These are phyloP conservation scores for Carapus acus DNA, from an alignment of 2,797 vertebrate species.

Conservation along the genomic window DNA sequence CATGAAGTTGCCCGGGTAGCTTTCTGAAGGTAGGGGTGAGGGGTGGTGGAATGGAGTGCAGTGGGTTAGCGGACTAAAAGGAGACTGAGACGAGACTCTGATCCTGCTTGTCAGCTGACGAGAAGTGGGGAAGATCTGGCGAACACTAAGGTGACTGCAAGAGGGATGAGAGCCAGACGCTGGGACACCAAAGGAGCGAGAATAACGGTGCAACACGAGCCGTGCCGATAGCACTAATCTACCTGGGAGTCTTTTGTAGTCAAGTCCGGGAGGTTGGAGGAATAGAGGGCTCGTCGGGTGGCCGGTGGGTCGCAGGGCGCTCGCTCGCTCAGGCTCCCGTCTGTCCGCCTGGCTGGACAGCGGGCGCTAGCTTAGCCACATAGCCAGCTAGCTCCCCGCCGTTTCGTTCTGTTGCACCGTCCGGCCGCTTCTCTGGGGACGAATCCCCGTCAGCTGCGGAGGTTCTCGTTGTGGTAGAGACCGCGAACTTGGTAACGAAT, in stretches of 20 bases:
- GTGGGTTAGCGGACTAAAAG: too few relatives aligned
- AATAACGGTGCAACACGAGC: too few relatives aligned
- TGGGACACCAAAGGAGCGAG: too few relatives aligned
- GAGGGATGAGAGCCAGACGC: too few relatives aligned
- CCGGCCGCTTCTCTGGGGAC: slow-evolving; percentile 52
- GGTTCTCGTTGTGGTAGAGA: slow-evolving; percentile 3
- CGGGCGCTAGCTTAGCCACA: slow-evolving; percentile 59
- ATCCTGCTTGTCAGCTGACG: slow-evolving; percentile 36
- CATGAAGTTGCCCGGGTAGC: slow-evolving; percentile 10
- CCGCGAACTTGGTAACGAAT: not conserved
- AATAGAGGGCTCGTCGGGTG: slow-evolving; percentile 44
- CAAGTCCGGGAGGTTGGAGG: slow-evolving; percentile 53
- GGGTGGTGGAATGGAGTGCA: too few relatives aligned
- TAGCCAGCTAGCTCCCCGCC: slow-evolving; percentile 51
- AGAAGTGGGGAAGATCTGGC: slow-evolving; percentile 12
- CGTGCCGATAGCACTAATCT: too few relatives aligned
- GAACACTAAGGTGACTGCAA: slow-evolving; percentile 27
- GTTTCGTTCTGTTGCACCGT: slow-evolving; percentile 36
- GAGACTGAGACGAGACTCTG: too few relatives aligned
- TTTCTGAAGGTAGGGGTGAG: too few relatives aligned
- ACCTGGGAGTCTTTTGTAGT: slow-evolving; percentile 68
- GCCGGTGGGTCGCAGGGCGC: slow-evolving; percentile 30
- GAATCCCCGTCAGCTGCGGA: slow-evolving; percentile 37
- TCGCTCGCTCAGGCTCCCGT: slow-evolving; percentile 27
- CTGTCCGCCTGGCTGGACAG: slow-evolving; percentile 20